These are phyloP conservation scores for Dryobates pubescens DNA, from an alignment of 2,797 vertebrate species.

Conservation along the genomic window DNA sequence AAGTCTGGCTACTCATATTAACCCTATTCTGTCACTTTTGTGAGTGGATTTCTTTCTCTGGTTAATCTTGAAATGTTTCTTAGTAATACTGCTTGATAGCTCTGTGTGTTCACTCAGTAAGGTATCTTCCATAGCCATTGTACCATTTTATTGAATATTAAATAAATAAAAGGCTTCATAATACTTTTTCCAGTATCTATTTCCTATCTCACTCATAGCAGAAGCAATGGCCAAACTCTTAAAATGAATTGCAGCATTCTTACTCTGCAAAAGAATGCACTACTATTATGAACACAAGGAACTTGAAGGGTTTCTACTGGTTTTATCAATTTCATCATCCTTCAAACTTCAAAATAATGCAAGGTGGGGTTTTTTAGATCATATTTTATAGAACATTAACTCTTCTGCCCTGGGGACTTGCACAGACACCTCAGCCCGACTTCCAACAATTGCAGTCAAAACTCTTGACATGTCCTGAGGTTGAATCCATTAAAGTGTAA, in stretches of 20 bases:
- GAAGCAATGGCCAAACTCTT: not conserved
- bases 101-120: not conserved
- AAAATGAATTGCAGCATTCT: not conserved
- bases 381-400: constrained; percentile 15
- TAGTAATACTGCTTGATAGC: not conserved
- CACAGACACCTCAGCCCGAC: constrained; percentile 37
- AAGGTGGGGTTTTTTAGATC: not conserved
- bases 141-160: not conserved
- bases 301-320: not conserved
- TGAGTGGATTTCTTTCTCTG: not conserved
- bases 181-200: not conserved
- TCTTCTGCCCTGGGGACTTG: not conserved
- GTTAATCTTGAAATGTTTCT: not conserved
- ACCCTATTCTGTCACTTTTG: not conserved
- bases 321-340: not conserved
- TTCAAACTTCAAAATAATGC: not conserved
- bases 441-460: constrained; percentile 46
- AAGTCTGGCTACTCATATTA: not conserved
- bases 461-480: constrained; percentile 40
- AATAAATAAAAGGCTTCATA: not conserved
- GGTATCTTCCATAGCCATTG: not conserved
- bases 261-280: not conserved
- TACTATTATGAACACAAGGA: not conserved
- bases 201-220: not conserved
- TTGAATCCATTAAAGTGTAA: constrained; percentile 63